Base-by-base conservation (phyloP, 2,888 invertebrate species). In the Yponomeuta plumbellus region DNA sequence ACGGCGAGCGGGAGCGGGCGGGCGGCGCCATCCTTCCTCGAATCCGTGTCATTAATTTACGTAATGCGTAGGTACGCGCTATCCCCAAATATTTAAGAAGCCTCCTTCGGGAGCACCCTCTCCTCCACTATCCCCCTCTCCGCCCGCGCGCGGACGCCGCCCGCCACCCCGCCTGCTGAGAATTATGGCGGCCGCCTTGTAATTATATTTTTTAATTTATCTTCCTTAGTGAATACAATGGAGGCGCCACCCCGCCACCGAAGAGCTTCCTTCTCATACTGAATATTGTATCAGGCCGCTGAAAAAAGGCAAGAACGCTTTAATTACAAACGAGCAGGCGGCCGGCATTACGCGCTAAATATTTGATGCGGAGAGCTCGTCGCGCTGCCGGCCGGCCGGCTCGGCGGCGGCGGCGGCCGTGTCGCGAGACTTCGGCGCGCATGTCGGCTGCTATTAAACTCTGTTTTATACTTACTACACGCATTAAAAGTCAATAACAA, bases 141-240 rank as follows among this genome's bases (percentile, higher is more conserved):
- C 75, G 6, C 34, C 71, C 67, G 66, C 64, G 64, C 65, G 67
- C 66, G 23, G 67, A 72, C 75, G 70, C 76, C 80, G 70, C 80
- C 80, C 75, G 76, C 79, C 80, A 75, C 83, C 82, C 84, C 89
- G 83, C 89, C 88, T 79, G 88, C 84, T 86, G 89, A 92, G 92
- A 92, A 91, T 92, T 92, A 92, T 92, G 92, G 93, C 93, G 92
- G 92, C 91, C 92, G 92, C 92, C 91, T 91, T 92, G 92, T 93
- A 93, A 93, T 93, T 93, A 93, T 93, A 93, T 93, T 93, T 93
- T 93, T 93, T 93, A 93, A 93, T 93, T 93, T 93, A 93, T 93
- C 93, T 93, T 93, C 93, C 93, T 93, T 93, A 93, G 92, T 91
- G 92, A 90, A 88, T 89, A 92, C 91, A 92, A 91, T 91, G 90